Base-by-base conservation (phyloP, 2,888 invertebrate genomes). In the Cryptocephalus primarius region DNA sequence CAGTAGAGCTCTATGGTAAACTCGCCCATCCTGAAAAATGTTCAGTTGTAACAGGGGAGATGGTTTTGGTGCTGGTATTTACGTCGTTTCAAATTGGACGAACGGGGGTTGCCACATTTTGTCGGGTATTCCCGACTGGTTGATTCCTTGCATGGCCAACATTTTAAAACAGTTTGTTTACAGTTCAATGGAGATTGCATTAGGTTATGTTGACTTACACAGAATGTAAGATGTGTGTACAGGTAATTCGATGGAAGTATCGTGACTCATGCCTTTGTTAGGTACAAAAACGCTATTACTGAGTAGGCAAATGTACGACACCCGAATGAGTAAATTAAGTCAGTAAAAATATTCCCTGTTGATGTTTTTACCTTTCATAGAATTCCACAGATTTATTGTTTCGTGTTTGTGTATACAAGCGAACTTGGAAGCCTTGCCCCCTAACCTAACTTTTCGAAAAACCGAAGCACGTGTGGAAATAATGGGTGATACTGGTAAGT, bases 1-100 rank as follows among this genome's bases (percentile, higher is more conserved):
- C 99, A 99, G 65, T 99, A 99, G 53, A 99, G 75, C 70, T 99
- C 97, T 42, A 97, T 72, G 0, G 82, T 78, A 43, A 99, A 76
- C 60, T 85, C 85, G 0, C 99, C 99, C 93, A 97, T 95, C 40
- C 91, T 91, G 66, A 22, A 22, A 22, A 4, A 2, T 2, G 22
- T 22, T 22, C 22, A 6, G 22, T 22, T 22, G 6, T 6, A 22
- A 22, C 3, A 22, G 2, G 22, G 13, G 13, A 32, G 13, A 33
- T 42, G 10, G 33, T 32, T 32, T 22, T 22, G 22, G 22, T 22
- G 33, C 11, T 32, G 33, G 32, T 47, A 71, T 82, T 78, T 74
- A 89, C 90, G 87, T 82, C 48, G 91, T 91, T 70, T 90, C 88
- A 45, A 92, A 66, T 12, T 83, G 75, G 6, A 88, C 88, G 58